These are phyloP conservation scores for Dysidea cf. avara DNA, from an alignment of 37 sponge, comb jelly and placozoan species.

Conservation along the genomic window DNA sequence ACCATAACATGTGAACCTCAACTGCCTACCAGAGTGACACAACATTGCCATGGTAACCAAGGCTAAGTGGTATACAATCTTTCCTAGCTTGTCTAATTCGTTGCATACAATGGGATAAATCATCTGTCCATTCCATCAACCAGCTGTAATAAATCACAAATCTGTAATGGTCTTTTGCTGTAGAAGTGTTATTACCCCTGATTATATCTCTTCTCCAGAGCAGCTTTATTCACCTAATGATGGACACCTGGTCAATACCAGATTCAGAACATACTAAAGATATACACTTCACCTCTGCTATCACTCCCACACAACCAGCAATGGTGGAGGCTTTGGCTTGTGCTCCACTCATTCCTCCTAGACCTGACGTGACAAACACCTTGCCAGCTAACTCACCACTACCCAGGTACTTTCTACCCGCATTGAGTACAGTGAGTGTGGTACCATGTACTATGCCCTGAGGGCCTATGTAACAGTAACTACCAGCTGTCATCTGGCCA, in stretches of 20 bases:
- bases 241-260: neutral
- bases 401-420: constrained; percentile 85
- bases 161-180: no score
- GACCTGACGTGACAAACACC: constrained; percentile 92
- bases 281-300: constrained; percentile 91
- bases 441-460: constrained; percentile 99
- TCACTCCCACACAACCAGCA: constrained; percentile 92
- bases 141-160: constrained; percentile 34
- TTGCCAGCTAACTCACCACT: constrained; percentile 74
- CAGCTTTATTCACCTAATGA: constrained; percentile 46
- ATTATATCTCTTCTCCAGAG: constrained; percentile 69
- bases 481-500: constrained; percentile 99
- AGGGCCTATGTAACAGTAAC: constrained; percentile 99
- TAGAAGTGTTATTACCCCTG: constrained; percentile 43
- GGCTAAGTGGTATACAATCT: constrained; percentile 57
- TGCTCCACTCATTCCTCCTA: constrained; percentile 99
- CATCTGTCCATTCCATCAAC: constrained; percentile 81
- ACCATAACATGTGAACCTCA: neutral
- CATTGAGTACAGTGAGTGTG: constrained; percentile 88
- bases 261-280: neutral
- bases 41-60: constrained; percentile 94
- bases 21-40: constrained; percentile 83
- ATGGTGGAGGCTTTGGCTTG: constrained; percentile 95
- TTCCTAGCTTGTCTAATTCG: constrained; percentile 59
- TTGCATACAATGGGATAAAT: constrained; percentile 64